phyloP scores from a whole-genome alignment of 2,797 vertebrate species.

The Parauchenoglanis ngamensis region DNA sequence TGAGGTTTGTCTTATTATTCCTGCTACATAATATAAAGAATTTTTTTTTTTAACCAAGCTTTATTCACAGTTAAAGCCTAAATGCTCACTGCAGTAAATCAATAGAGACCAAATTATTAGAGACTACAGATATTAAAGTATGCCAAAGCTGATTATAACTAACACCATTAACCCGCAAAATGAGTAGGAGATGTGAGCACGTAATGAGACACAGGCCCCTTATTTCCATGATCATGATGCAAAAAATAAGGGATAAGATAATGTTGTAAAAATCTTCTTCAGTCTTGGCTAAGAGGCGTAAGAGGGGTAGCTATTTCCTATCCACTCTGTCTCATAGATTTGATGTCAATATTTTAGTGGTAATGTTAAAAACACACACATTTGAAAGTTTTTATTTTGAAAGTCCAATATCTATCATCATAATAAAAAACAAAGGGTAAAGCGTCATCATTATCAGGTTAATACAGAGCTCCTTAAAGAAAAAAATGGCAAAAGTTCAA shows the following conservation, averaged over 20 bases:
- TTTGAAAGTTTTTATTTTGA: background rate
- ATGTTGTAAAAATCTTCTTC: background rate
- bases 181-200: background rate
- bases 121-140: background rate
- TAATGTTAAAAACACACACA: background rate
- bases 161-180: background rate
- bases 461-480: background rate
- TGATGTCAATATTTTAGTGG: background rate
- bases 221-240: background rate
- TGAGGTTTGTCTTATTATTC: conserved; percentile 2
- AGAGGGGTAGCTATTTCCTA: background rate
- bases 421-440: background rate
- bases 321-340: background rate
- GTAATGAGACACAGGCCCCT: background rate
- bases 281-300: background rate
- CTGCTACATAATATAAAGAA: background rate
- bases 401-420: background rate
- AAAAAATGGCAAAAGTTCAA: background rate
- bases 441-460: background rate
- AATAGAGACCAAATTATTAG: background rate
- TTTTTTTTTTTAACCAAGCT: background rate
- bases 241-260: background rate
- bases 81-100: background rate
- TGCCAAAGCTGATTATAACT: background rate
- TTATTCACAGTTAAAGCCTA: conserved; percentile 9